phyloP scores from a whole-genome alignment of 2,888 invertebrate species.

The Myopa tessellatipennis region DNA sequence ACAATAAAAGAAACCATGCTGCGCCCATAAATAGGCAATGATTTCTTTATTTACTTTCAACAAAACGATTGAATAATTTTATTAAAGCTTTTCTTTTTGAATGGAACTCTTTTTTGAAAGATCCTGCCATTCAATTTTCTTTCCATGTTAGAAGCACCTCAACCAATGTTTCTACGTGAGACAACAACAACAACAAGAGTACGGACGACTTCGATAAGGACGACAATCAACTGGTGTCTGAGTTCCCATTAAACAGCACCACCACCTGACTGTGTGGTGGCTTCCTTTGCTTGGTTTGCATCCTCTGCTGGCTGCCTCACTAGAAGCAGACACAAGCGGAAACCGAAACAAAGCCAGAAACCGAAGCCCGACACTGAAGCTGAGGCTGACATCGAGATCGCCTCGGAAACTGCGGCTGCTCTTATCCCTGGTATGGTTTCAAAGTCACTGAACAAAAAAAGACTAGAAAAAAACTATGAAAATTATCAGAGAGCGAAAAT shows the following conservation, averaged over 20 bases:
- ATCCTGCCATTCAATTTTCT: not conserved
- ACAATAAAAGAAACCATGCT: not conserved
- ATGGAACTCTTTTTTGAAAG: not conserved
- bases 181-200: not conserved
- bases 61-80: too few relatives aligned
- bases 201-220: not conserved
- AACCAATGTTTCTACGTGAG: not conserved
- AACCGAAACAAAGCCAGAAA: not conserved
- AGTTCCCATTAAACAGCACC: conserved; percentile 53
- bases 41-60: not conserved
- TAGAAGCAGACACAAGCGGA: conserved; percentile 28
- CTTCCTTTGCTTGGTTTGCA: not conserved
- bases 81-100: too few relatives aligned
- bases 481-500: conserved; percentile 14
- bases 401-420: conserved; percentile 17
- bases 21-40: not conserved
- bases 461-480: conserved; percentile 26
- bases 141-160: conserved; percentile 25
- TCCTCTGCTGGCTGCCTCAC: conserved; percentile 13
- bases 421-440: conserved; percentile 42
- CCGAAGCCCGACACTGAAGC: not conserved
- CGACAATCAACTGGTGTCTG: conserved; percentile 64
- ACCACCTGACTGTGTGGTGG: not conserved
- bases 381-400: conserved; percentile 17
- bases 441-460: conserved; percentile 41